Conservation (phyloP, 2,797 vertebrate genomes). For the Acanthurus leucopareius region DNA sequence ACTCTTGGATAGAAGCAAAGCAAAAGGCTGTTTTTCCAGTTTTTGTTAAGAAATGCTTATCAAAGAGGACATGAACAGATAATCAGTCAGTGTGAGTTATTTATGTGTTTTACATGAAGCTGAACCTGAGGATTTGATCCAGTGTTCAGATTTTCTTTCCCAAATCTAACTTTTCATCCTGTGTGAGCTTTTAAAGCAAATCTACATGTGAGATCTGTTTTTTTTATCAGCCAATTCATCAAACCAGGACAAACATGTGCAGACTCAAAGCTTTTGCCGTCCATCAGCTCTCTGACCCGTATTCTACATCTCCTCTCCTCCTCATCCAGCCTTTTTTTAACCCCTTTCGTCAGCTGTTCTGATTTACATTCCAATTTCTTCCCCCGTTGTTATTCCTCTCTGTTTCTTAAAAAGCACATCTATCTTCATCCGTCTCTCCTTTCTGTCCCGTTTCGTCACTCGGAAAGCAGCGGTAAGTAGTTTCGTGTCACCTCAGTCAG, state of each 20-base stretch:
- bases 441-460: constrained; percentile 43
- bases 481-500: constrained; percentile 56
- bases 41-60: background rate
- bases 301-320: background rate
- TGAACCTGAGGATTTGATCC: background rate
- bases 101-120: background rate
- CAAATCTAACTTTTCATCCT: background rate
- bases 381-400: background rate
- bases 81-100: background rate
- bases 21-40: too few species aligned
- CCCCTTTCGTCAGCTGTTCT: background rate
- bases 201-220: background rate
- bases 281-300: background rate
- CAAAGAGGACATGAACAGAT: background rate
- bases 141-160: background rate
- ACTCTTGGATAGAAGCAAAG: too few species aligned
- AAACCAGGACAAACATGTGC: constrained; percentile 17
- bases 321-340: background rate
- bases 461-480: constrained; percentile 34
- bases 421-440: constrained; percentile 15
- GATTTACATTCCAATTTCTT: constrained; percentile 22
- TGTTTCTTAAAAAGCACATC: background rate
- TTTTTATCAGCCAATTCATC: constrained; percentile 3
- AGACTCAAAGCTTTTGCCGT: background rate
- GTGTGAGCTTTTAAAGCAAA: background rate